Percentiles rank a stretch among this genome's conserved stretches.
phyloP scores from a whole-genome alignment of 23 tunicate species.

The Botrylloides violaceus region DNA sequence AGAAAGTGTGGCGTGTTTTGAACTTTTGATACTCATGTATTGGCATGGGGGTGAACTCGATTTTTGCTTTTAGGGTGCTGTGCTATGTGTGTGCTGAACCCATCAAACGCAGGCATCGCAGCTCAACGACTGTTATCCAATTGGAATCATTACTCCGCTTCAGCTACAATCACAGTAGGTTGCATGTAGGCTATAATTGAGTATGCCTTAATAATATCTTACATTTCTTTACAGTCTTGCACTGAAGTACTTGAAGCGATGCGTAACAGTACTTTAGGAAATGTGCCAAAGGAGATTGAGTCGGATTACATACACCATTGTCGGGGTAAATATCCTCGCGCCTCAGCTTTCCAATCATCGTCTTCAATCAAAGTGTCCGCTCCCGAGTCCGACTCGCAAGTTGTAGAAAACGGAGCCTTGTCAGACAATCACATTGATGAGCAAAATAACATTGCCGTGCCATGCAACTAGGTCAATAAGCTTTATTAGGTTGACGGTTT shows the following conservation, averaged over 20 bases:
- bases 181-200: neutral
- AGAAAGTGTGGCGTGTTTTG: neutral
- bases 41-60: too few relatives aligned
- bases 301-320: neutral
- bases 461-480: conserved; percentile 1
- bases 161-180: neutral
- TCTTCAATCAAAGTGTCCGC: neutral
- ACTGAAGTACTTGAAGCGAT: conserved; percentile 14
- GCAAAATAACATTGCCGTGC: conserved; percentile 11
- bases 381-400: conserved; percentile 5
- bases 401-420: conserved; percentile 10
- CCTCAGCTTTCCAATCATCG: conserved; percentile 11
- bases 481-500: too few relatives aligned
- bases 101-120: neutral
- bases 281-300: conserved; percentile 5
- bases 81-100: conserved; percentile 8
- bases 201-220: neutral
- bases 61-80: conserved; percentile 1
- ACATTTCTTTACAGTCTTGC: conserved; percentile 9
- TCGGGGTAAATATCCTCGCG: conserved; percentile 5
- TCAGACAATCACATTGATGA: conserved; percentile 22
- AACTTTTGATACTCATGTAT: too few relatives aligned
- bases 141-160: conserved; percentile 1
- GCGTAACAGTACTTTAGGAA: conserved; percentile 7
- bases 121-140: neutral